Evolutionary conservation across 2,888 invertebrate genomes (phyloP), one percentile per base, ranked within the genome.

Genomic region (Odontomyia ornata): DNA sequence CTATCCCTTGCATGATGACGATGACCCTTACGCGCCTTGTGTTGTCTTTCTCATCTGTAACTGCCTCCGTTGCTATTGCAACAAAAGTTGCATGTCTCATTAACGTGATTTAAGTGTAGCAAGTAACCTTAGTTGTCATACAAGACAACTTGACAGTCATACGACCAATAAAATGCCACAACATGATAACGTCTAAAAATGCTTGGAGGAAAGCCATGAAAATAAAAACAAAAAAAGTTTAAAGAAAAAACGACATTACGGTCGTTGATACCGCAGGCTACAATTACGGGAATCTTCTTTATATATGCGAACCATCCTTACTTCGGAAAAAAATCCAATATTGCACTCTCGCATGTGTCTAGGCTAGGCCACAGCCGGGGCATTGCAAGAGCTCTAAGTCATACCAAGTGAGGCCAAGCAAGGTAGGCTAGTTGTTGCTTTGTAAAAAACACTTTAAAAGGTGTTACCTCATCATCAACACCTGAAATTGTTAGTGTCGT

Each of bases 41-140:
- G 52, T 52, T 52, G 52, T 15, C 52, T 52, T 15, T 25, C 62
- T 25, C 15, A 4, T 7, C 2, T 27, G 62, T 36, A 5, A 36
- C 36, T 36, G 36, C 36, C 36, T 36, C 36, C 36, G 36, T 36
- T 36, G 9, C 5, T 9, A 36, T 15, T 23, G 60, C 25, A 60
- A 67, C 43, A 11, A 73, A 73, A 73, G 43, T 73, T 73, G 73
- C 73, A 73, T 73, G 73, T 73, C 73, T 73, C 73, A 73, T 73
- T 73, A 73, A 73, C 36, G 73, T 73, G 73, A 73, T 73, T 73
- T 57, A 73, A 73, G 73, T 73, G 73, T 73, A 73, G 73, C 73
- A 73, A 73, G 73, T 57, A 73, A 73, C 73, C 73, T 73, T 73
- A 73, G 73, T 73, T 73, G 73, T 73, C 73, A 73, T 73, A 73